Percentiles rank a stretch among this genome's conserved stretches.
phyloP scores from a whole-genome alignment of 2,797 vertebrate species.

The Aselliscus stoliczkanus region DNA sequence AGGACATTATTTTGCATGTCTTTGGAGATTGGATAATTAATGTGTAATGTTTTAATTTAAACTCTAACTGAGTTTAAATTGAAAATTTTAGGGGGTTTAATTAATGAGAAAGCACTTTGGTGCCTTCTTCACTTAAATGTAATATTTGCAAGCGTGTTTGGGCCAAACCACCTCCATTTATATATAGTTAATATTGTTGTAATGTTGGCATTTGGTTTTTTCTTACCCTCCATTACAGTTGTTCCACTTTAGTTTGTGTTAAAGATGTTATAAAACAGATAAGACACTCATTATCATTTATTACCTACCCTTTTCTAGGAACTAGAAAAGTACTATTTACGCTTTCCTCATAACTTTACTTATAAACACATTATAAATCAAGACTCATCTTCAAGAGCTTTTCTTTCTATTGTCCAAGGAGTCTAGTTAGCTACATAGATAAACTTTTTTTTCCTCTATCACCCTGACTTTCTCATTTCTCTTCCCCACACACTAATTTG shows the following conservation, averaged over 20 bases:
- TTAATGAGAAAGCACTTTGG: conserved; percentile 46
- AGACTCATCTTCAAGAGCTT: background rate
- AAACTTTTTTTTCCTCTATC: background rate
- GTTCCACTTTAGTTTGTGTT: background rate
- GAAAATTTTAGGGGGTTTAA: conserved; percentile 72
- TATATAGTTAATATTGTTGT: conserved; percentile 12
- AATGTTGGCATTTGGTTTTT: conserved; percentile 44
- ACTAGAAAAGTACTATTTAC: background rate
- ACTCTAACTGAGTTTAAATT: conserved; percentile 76
- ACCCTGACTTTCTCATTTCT: background rate
- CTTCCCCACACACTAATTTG: background rate
- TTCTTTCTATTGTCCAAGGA: background rate
- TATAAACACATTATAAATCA: background rate
- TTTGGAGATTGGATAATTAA: conserved; percentile 58
- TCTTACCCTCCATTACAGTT: background rate
- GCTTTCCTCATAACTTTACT: conserved; percentile 1
- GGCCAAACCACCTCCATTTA: conserved; percentile 40
- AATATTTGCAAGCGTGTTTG: conserved; percentile 48
- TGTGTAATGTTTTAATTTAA: conserved; percentile 67
- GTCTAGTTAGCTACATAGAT: background rate
- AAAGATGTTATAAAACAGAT: conserved; percentile 56
- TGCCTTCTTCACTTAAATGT: conserved; percentile 61
- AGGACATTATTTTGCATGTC: conserved; percentile 60
- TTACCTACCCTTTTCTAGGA: background rate
- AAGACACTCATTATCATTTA: background rate